phyloP scores from a whole-genome alignment of 1,140 invertebrate species.

The fruit fly (Drosophila melanogaster) region DNA sequence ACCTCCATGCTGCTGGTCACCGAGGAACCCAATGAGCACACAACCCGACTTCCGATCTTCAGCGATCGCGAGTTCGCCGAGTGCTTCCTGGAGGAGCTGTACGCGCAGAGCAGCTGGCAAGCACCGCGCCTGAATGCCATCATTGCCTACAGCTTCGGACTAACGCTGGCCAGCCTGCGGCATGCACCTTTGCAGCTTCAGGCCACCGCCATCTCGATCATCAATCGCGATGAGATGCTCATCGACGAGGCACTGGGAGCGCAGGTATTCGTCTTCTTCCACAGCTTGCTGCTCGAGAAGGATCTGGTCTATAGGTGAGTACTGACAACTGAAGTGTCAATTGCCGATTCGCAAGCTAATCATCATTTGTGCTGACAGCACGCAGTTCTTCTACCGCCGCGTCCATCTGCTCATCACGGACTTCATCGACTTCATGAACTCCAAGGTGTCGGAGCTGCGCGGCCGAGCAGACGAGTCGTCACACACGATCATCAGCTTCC shows the following conservation, averaged over 20 bases:
- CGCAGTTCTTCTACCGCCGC: conserved; percentile 91
- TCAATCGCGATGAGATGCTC: conserved; percentile 91
- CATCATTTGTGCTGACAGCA: conserved; percentile 18
- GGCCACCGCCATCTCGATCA: conserved; percentile 43
- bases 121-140: conserved; percentile 89
- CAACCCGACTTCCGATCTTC: conserved; percentile 90
- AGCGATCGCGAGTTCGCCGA: conserved; percentile 88
- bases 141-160: conserved; percentile 91
- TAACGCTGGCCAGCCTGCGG: conserved; percentile 92
- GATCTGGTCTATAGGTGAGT: conserved; percentile 89
- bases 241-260: conserved; percentile 91
- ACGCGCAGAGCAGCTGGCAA: conserved; percentile 86
- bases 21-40: conserved; percentile 88
- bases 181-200: conserved; percentile 72
- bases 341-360: no score
- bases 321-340: background rate
- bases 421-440: conserved; percentile 96
- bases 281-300: conserved; percentile 90
- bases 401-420: conserved; percentile 95
- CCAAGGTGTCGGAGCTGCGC: conserved; percentile 91
- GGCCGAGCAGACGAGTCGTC: conserved; percentile 95
- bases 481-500: conserved; percentile 91
- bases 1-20: conserved; percentile 90
- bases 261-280: conserved; percentile 92
- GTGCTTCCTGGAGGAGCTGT: conserved; percentile 86